Evolutionary conservation across 2,113 vertebrate genomes (phyloP).

Genomic region (Dolichallabes microphthalmus): DNA sequence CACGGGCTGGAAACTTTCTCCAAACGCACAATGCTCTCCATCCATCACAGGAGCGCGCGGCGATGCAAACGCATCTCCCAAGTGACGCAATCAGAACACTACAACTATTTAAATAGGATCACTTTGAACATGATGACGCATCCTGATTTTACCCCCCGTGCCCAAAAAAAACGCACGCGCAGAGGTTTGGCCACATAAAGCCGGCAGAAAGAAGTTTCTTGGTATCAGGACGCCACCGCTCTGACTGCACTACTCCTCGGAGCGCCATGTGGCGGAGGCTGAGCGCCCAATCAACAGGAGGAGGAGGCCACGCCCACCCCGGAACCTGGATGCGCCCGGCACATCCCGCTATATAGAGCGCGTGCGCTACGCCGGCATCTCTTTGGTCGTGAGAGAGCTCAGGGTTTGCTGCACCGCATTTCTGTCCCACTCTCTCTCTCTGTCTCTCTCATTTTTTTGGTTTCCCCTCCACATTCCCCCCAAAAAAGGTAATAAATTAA

Average conservation of each 20-base stretch:
- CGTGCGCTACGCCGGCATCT: constrained; percentile 78
- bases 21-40: no score
- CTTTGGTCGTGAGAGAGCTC: constrained; percentile 78
- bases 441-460: constrained; percentile 41
- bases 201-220: constrained; percentile 22
- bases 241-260: constrained; percentile 58
- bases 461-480: constrained; percentile 51
- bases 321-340: constrained; percentile 74
- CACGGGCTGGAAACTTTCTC: neutral
- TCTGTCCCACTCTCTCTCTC: constrained; percentile 38
- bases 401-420: constrained; percentile 74
- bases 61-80: neutral
- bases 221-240: constrained; percentile 43
- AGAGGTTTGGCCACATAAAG: constrained; percentile 41
- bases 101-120: neutral
- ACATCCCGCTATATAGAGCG: constrained; percentile 83
- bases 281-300: constrained; percentile 77
- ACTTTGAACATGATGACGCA: neutral
- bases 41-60: no score
- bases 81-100: neutral
- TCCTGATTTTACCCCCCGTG: neutral
- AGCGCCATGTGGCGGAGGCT: constrained; percentile 71
- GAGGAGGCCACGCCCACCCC: constrained; percentile 78
- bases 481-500: no score
- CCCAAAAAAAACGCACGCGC: constrained; percentile 39